Base-by-base conservation (phyloP, 2,797 vertebrate species). In the Scleropages formosus region DNA sequence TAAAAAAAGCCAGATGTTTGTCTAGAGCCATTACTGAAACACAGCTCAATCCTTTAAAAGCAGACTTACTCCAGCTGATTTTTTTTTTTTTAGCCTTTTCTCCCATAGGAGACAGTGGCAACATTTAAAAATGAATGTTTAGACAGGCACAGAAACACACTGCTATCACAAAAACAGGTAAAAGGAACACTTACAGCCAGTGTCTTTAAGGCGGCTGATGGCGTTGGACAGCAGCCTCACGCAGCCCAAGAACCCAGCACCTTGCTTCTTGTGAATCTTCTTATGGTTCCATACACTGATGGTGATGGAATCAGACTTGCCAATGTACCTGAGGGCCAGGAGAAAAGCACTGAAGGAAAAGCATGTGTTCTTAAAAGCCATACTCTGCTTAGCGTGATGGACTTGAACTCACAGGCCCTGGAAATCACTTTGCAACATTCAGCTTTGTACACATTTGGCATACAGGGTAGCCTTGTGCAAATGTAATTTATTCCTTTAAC, bases 241-340 rank as follows among this genome's bases (percentile, higher is more conserved):
- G 81, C 94, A 95, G 78, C 93, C 94, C 79, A 95, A 89, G 88
- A 94, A 95, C 18, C 94, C 94, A 68, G 94, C 94, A 77, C 94
- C 94, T 85, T 95, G 94, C 84, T 95, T 95, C 89, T 95, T 95
- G 86, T 94, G 94, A 72, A 95, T 94, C 84, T 95, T 95, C 89
- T 95, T 95, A 83, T 94, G 93, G 85, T 95, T 95, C 94, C 94
- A 95, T 53, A 95, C 92, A 0, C 94, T 95, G 88, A 95, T 95
- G 0, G 94, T 95, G 86, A 95, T 93, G 13, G 94, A 95, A 83
- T 95, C 94, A 0, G 93, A 94, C 77, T 94, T 94, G 73, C 94
- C 93, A 74, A 95, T 95, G 56, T 95, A 95, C 56, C 81, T 82
- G 67, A 59, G 56, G 70, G 9, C 10, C 31, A 39, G 39, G 31